These are phyloP conservation scores for Lonchura striata DNA, from an alignment of 2,113 vertebrate species.

Conservation along the genomic window DNA sequence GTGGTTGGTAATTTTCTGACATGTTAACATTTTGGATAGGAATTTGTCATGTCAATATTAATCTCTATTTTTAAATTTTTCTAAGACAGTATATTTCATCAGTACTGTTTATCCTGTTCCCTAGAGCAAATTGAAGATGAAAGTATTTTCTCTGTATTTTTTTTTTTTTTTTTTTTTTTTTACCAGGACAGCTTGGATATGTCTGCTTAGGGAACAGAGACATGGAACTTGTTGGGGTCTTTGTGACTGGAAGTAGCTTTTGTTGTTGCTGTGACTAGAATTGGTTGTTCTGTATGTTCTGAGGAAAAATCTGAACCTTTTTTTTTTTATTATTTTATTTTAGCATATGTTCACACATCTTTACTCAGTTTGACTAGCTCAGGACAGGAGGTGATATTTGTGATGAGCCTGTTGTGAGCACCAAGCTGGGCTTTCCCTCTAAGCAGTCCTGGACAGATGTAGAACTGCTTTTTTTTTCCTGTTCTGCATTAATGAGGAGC, in stretches of 20 bases:
- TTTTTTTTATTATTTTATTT: background rate
- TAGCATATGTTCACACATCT: background rate
- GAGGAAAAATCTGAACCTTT: background rate
- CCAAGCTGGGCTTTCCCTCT: background rate
- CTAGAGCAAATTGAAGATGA: background rate
- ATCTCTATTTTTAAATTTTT: background rate
- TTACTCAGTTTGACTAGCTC: background rate
- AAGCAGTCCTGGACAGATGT: background rate
- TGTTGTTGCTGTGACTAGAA: background rate
- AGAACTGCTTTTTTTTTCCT: background rate
- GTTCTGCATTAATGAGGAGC: constrained; percentile 29
- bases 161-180: background rate
- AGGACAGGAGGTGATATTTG: background rate
- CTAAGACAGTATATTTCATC: background rate
- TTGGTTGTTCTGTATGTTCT: background rate
- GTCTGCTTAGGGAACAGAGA: background rate
- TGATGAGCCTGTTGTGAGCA: background rate
- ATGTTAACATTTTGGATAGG: background rate
- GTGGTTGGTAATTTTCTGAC: background rate
- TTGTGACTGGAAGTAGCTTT: background rate
- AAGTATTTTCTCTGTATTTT: background rate
- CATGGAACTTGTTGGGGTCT: background rate
- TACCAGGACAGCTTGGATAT: background rate
- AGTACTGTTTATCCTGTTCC: background rate
- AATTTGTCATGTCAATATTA: background rate